Evolutionary conservation across 2,888 invertebrate species (phyloP), one percentile per base, ranked within the genome.

Genomic region (Schrankia costaestrigalis): DNA sequence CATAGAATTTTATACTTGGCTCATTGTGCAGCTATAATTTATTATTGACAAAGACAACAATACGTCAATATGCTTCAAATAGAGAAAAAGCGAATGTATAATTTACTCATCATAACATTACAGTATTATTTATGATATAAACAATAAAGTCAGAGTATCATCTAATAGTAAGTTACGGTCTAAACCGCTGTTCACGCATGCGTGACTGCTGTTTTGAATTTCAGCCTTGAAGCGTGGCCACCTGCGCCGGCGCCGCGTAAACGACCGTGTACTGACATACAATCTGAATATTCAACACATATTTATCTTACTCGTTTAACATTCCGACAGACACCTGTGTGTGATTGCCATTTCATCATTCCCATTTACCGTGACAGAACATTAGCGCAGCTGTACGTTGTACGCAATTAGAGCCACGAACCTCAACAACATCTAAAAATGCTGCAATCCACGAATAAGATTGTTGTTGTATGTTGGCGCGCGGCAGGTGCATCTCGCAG

Each of bases 241-340:
- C 90, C 89, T 90, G 88, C 89, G 90, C 90, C 89, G 90, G 85
- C 89, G 90, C 89, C 89, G 89, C 85, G 82, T 87, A 89, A 89
- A 89, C 84, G 87, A 76, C 82, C 83, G 66, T 83, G 84, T 84
- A 83, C 81, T 75, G 81, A 78, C 81, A 82, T 65, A 79, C 78
- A 80, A 84, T 85, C 83, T 86, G 84, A 86, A 87, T 87, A 87
- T 86, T 86, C 84, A 86, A 84, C 81, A 74, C 75, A 74, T 80
- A 80, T 81, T 78, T 82, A 79, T 76, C 67, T 71, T 73, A 67
- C 57, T 77, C 81, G 72, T 75, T 85, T 79, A 77, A 71, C 75
- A 84, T 84, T 83, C 80, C 71, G 68, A 44, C 70, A 69, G 71
- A 79, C 83, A 85, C 84, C 82, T 84, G 85, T 73, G 69, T 66